Base-by-base conservation (phyloP, 1,140 invertebrate species). In the Drosophila gunungcola region DNA sequence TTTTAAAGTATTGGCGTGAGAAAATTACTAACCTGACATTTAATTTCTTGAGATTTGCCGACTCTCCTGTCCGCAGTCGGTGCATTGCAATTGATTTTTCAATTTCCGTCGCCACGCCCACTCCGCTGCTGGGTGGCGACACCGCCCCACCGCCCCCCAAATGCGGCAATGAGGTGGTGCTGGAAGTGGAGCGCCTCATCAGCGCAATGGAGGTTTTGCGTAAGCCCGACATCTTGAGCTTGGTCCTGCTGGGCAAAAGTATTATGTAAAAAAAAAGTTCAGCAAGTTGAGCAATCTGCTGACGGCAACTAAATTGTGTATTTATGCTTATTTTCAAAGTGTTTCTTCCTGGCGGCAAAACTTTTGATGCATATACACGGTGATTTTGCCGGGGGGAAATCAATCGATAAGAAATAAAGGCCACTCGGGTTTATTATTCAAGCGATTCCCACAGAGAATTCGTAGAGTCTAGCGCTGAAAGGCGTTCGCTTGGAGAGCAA, bases 1-100 rank as follows among this genome's bases (percentile, higher is more conserved):
- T 3, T 5, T 7, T 13, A 27, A 32, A 4, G 5, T 4, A 29
- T n/a, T 43, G 49, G 52, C 39, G 9, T 55, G 42, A 3, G 11
- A 70, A 70, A 72, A 70, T 70, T 65, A 70, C 67, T 29, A 49
- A 72, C 68, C 68, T 72, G 68, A 57, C 68, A 72, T 72, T 72
- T 57, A 72, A 70, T 72, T 72, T 72, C 52, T 70, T 72, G 29
- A 36, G 51, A 57, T 42, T 56, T 3, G 42, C 42, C 51, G 51
- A 16, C 65, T 72, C 51, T 12, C 67, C 68, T 32, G 55, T 32
- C 39, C 53, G 67, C 36, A 61, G 68, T 63, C 65, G 78, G 48
- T 90, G 78, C 76, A 76, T 32, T 51, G 83, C 83, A 69, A 85
- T 80, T 80, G 86, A 86, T 82, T 86, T 90, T 90, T 90, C 78